Evolutionary conservation across 2,797 vertebrate species (phyloP).

Genomic region (Steatocranus sp.): DNA sequence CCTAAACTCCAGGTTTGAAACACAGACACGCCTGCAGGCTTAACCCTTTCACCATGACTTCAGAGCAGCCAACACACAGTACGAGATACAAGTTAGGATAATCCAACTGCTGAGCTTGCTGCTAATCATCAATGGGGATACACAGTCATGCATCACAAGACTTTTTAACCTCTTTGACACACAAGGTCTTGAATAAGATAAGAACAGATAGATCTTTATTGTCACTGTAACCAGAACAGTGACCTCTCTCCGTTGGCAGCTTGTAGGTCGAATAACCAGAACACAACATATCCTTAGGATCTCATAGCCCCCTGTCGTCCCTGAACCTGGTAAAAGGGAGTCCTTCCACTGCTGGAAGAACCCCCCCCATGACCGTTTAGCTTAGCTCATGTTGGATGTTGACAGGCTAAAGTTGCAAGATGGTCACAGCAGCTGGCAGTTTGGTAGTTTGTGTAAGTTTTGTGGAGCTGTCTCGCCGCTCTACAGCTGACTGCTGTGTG

Average conservation of each 20-base stretch:
- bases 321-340: not conserved
- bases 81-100: not conserved
- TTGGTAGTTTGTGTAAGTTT: not conserved
- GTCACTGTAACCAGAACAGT: not conserved
- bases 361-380: rapidly evolving
- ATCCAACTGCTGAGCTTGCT: too few relatives aligned
- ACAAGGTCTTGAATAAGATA: not conserved
- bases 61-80: rapidly evolving
- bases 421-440: not conserved
- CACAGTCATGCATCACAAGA: not conserved
- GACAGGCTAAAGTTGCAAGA: not conserved
- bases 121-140: not conserved
- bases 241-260: rapidly evolving
- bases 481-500: not conserved
- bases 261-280: not conserved
- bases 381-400: not conserved
- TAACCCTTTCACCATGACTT: not conserved
- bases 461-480: not conserved
- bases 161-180: not conserved
- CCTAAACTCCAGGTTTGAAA: not conserved
- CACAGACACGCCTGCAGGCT: not conserved
- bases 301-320: rapidly evolving
- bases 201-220: not conserved
- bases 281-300: not conserved
- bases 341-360: not conserved